Base-by-base conservation (phyloP, 1,140 invertebrate genomes). In the Proales similis region DNA sequence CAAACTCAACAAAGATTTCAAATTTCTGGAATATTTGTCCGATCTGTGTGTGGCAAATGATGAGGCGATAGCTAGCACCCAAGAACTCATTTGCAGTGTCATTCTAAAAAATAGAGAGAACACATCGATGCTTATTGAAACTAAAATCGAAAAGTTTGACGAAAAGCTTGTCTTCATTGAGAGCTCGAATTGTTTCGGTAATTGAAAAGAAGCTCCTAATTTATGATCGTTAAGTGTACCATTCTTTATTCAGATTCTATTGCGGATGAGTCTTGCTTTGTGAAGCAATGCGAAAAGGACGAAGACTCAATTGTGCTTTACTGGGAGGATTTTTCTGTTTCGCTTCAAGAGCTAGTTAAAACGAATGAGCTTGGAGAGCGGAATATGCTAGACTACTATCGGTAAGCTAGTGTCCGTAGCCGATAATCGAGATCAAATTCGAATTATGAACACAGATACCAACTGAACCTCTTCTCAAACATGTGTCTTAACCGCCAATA, bases 401-500 rank as follows among this genome's bases (percentile, higher is more conserved):
- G n/a, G n/a, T n/a, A n/a, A n/a, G n/a, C n/a, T n/a, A n/a, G n/a
- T n/a, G n/a, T n/a, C n/a, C n/a, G n/a, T n/a, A n/a, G n/a, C n/a
- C n/a, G n/a, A n/a, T n/a, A n/a, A n/a, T n/a, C n/a, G n/a, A n/a
- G n/a, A 42, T 57, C 51, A 11, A 29, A 57, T 9, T 57, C 36
- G 19, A 57, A 42, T 38, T 57, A 57, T 42, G 51, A 57, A 42
- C 26, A 32, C 27, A 46, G 91, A 60, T 92, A 99, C 80, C 94
- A 98, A 77, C 79, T 99, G 45, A 91, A 97, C 78, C 79, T 99
- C 36, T 97, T 97, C 75, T 95, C 93, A 36, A 94, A 97, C 76
- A 98, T 99, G 94, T 99, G 95, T 75, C 80, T 97, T 51, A 96
- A 97, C 76, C 79, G 95, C 53, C 94, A 99, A 73, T 98, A 97